Percentiles rank a stretch among this genome's conserved stretches.
phyloP scores from a whole-genome alignment of 2,113 vertebrate species.

The Nothocercus julius region DNA sequence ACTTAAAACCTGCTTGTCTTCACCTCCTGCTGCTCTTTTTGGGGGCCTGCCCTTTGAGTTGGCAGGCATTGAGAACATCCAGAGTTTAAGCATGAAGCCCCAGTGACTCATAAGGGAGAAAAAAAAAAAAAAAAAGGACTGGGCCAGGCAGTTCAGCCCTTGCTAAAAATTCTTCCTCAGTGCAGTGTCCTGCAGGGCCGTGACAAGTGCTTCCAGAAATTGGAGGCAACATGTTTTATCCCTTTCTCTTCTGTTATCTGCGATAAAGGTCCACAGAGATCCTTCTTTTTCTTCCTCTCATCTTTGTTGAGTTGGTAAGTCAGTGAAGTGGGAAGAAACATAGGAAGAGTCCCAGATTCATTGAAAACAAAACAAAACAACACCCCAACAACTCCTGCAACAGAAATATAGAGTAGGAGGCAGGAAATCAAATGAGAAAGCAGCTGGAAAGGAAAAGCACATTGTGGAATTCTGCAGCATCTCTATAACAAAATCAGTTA shows the following conservation, averaged over 20 bases:
- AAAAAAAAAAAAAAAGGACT: neutral
- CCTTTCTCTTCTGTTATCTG: neutral
- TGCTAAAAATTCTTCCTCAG: neutral
- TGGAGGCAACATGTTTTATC: neutral
- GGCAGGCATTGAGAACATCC: fast-evolving
- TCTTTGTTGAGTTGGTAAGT: neutral
- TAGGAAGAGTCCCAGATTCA: fast-evolving
- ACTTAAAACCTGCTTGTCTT: neutral
- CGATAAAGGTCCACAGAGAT: neutral
- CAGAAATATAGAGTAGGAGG: neutral
- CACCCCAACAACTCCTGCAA: neutral
- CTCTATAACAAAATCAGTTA: constrained; percentile 34
- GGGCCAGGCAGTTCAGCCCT: neutral
- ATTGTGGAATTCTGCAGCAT: neutral
- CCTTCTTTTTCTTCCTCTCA: neutral
- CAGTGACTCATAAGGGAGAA: neutral
- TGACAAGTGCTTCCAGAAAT: fast-evolving
- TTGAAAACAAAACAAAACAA: neutral
- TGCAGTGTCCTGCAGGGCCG: neutral
- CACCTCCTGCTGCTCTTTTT: neutral
- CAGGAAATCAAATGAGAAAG: neutral
- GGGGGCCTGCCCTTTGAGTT: neutral
- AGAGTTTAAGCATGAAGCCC: neutral
- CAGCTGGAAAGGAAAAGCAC: neutral
- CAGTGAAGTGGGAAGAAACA: neutral